A percentile compares a stretch with the other conserved stretches of the same genome.
phyloP scores from a whole-genome alignment of 2,113 vertebrate species.

The Spea multiplicata region DNA sequence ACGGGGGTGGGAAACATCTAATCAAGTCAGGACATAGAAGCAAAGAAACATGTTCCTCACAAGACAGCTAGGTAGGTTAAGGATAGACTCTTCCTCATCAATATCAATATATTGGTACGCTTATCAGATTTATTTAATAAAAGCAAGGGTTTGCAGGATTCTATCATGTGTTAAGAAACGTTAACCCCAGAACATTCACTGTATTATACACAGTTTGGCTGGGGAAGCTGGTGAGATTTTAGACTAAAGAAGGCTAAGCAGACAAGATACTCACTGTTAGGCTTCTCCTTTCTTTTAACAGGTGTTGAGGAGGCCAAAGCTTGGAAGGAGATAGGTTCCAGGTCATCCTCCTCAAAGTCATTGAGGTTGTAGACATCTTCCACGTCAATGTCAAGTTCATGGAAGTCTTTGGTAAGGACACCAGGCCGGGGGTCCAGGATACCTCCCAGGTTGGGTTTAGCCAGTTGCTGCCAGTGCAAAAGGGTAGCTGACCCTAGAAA shows the following conservation, averaged over 20 bases:
- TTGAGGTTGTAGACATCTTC: slow-evolving; percentile 82
- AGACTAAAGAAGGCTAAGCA: neutral
- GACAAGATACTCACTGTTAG: slow-evolving; percentile 64
- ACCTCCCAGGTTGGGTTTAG: slow-evolving; percentile 75
- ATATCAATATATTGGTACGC: too few relatives aligned
- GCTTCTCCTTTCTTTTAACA: slow-evolving; percentile 52
- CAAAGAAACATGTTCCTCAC: neutral
- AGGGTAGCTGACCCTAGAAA: slow-evolving; percentile 74
- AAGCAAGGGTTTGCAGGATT: too few relatives aligned
- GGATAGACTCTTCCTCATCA: too few relatives aligned
- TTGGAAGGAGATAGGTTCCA: slow-evolving; percentile 63
- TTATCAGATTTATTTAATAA: too few relatives aligned
- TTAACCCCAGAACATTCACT: too few relatives aligned
- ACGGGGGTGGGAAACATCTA: neutral
- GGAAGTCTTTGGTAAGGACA: slow-evolving; percentile 83
- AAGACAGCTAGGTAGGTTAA: too few relatives aligned
- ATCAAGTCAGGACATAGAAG: neutral
- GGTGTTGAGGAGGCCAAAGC: slow-evolving; percentile 57
- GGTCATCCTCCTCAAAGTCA: slow-evolving; percentile 82
- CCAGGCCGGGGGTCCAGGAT: slow-evolving; percentile 75
- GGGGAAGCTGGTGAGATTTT: too few relatives aligned
- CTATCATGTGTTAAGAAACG: too few relatives aligned
- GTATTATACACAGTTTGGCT: too few relatives aligned
- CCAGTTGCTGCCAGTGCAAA: slow-evolving; percentile 86
- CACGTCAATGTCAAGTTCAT: slow-evolving; percentile 74